Evolutionary conservation across 2,113 vertebrate genomes (phyloP).

Genomic region (Neogale vison): DNA sequence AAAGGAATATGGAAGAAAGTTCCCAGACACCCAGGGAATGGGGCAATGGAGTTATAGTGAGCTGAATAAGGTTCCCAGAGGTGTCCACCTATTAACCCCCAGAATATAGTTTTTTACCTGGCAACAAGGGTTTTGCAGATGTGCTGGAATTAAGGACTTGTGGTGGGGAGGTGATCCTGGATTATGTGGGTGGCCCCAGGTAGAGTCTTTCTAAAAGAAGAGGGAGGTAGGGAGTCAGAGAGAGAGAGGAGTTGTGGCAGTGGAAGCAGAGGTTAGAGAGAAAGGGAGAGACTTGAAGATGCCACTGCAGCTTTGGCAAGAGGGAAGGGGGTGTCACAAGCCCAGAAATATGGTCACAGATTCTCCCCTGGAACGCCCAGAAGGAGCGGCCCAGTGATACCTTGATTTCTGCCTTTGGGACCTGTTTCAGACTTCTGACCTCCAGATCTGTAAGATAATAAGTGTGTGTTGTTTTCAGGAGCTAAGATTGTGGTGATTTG

Average conservation of each 20-base stretch:
- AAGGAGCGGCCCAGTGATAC: not conserved
- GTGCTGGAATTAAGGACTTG: not conserved
- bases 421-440: not conserved
- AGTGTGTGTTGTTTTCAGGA: not conserved
- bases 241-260: not conserved
- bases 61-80: not conserved
- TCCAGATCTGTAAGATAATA: not conserved
- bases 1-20: not conserved
- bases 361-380: not conserved
- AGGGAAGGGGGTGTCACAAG: not conserved
- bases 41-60: not conserved
- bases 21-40: fast-evolving
- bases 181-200: not conserved
- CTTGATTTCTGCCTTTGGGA: too few species aligned
- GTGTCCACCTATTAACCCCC: not conserved
- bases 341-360: not conserved
- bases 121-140: not conserved
- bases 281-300: not conserved
- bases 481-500: not conserved
- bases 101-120: not conserved
- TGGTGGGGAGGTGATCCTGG: too few species aligned
- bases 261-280: not conserved
- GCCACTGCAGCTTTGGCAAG: not conserved
- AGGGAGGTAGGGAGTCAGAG: not conserved
- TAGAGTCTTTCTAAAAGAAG: not conserved